Percentiles rank a stretch among this genome's conserved stretches.
Conservation (phyloP, 2,113 vertebrate species). For the western clawed frog (Xenopus tropicalis) region UCB_Xtro_10.0 CM004444.2:132243501-132244000, state of each 20-base stretch:
- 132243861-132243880: background rate
- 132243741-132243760: constrained; percentile 75
- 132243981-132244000: too few species aligned
- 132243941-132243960: too few species aligned
- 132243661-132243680: constrained; percentile 60
- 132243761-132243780: constrained; percentile 88
- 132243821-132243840: constrained; percentile 97
- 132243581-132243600: constrained; percentile 62
- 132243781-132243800: constrained; percentile 96
- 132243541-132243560: constrained; percentile 75
- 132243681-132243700: constrained; percentile 59
- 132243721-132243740: constrained; percentile 59
- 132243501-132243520: constrained; percentile 81
- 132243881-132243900: background rate
- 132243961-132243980: too few species aligned
- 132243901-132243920: too few species aligned
- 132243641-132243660: constrained; percentile 60
- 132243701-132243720: constrained; percentile 56
- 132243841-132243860: constrained; percentile 97
- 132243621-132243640: constrained; percentile 58
- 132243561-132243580: constrained; percentile 67
- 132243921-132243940: too few species aligned
- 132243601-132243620: constrained; percentile 63
- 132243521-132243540: constrained; percentile 77
- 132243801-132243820: constrained; percentile 95